Evolutionary conservation across 2,888 invertebrate genomes (phyloP).

Genomic region (Archips crataeganus): DNA sequence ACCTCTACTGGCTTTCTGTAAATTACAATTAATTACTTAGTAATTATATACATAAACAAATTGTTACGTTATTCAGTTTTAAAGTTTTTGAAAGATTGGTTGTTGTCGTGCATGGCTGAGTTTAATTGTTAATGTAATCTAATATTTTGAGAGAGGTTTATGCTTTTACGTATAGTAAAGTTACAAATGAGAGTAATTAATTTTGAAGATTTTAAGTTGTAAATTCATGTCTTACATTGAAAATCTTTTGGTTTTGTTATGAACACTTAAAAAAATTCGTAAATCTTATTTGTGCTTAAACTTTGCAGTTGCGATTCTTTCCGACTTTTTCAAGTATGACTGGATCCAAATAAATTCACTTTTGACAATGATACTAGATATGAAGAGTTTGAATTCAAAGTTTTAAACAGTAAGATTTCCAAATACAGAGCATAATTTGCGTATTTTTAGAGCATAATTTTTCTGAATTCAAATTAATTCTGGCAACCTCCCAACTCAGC

Average conservation of each 20-base stretch:
- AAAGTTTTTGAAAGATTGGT: background rate
- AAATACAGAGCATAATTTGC: background rate
- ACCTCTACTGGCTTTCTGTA: background rate
- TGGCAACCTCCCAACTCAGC: background rate
- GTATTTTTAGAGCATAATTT: background rate
- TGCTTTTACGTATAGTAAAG: background rate
- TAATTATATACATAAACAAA: background rate
- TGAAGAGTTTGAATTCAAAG: no score
- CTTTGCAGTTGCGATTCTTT: no score
- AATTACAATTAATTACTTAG: conserved; percentile 2
- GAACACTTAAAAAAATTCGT: no score
- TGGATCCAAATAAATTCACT: no score
- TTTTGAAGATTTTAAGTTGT: no score
- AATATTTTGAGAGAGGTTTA: background rate
- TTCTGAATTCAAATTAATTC: background rate
- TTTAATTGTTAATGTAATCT: background rate
- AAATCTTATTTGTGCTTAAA: no score
- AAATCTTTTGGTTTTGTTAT: no score
- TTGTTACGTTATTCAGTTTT: background rate
- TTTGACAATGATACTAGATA: no score
- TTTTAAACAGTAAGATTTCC: background rate
- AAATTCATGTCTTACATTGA: no score
- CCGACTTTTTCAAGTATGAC: no score
- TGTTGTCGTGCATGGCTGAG: background rate
- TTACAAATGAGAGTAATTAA: background rate